A percentile compares a stretch with the other conserved stretches of the same genome.
These are phyloP conservation scores for Calyptommatus sinebrachiatus DNA, from an alignment of 2,113 vertebrate species.

Conservation along the genomic window DNA sequence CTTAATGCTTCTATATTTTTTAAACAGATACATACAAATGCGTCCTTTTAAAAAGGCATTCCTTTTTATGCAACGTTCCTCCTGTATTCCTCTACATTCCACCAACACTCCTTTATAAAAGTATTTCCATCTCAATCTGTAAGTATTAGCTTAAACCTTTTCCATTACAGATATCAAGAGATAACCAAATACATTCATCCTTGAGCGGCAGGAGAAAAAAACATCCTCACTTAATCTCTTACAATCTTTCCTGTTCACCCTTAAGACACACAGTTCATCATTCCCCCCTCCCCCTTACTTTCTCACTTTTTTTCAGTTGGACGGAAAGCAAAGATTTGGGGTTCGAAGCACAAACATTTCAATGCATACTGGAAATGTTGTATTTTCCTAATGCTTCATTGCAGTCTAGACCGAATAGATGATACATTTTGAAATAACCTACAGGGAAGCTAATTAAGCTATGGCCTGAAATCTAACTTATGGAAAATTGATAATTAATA, in stretches of 20 bases:
- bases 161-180: neutral
- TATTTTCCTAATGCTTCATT: neutral
- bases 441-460: neutral
- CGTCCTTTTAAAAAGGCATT: neutral
- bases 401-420: no score
- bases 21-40: neutral
- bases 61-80: neutral
- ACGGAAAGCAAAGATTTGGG: conserved; percentile 7
- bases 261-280: neutral
- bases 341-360: neutral
- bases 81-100: no score
- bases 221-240: neutral
- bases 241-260: conserved; percentile 15
- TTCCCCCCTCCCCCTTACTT: no score
- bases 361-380: neutral
- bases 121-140: neutral
- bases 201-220: neutral
- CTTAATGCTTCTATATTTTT: neutral
- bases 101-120: neutral
- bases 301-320: neutral
- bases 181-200: neutral
- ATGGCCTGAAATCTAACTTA: neutral
- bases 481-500: neutral
- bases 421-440: no score
- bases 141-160: conserved; percentile 17